A percentile compares a stretch with the other conserved stretches of the same genome.
Evolutionary conservation across 1,140 invertebrate species (phyloP).

Genomic region (Limonius californicus): DNA sequence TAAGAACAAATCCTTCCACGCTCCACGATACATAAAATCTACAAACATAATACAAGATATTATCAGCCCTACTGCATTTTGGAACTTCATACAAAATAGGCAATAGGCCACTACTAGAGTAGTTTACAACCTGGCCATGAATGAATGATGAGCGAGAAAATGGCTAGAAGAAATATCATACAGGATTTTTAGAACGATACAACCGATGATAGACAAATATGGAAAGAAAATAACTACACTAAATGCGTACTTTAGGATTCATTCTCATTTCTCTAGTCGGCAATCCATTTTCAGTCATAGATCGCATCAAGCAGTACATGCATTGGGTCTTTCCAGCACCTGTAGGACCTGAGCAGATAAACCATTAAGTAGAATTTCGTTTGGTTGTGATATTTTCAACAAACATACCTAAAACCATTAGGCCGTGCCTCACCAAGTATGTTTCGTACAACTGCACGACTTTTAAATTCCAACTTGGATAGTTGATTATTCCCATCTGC

Average conservation of each 20-base stretch:
- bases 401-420: conserved; percentile 88
- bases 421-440: conserved; percentile 89
- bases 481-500: conserved; percentile 84
- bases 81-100: too few relatives aligned
- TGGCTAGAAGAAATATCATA: too few relatives aligned
- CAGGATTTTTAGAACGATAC: too few relatives aligned
- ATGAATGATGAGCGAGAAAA: too few relatives aligned
- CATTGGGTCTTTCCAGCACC: conserved; percentile 86
- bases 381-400: conserved; percentile 61
- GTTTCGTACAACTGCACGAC: conserved; percentile 89
- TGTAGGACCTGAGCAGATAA: conserved; percentile 59
- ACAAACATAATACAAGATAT: too few relatives aligned
- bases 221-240: neutral
- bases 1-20: too few relatives aligned
- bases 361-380: too few relatives aligned
- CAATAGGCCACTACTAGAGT: too few relatives aligned
- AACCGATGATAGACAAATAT: too few relatives aligned
- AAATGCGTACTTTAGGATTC: conserved; percentile 78
- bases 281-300: conserved; percentile 74
- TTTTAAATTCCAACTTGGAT: conserved; percentile 83
- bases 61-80: too few relatives aligned
- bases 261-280: conserved; percentile 86
- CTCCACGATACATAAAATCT: too few relatives aligned
- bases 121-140: too few relatives aligned
- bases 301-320: conserved; percentile 78